Percentiles rank a stretch among this genome's conserved stretches.
phyloP scores from a whole-genome alignment of 2,888 invertebrate species.

The Polyommatus iphigenia region DNA sequence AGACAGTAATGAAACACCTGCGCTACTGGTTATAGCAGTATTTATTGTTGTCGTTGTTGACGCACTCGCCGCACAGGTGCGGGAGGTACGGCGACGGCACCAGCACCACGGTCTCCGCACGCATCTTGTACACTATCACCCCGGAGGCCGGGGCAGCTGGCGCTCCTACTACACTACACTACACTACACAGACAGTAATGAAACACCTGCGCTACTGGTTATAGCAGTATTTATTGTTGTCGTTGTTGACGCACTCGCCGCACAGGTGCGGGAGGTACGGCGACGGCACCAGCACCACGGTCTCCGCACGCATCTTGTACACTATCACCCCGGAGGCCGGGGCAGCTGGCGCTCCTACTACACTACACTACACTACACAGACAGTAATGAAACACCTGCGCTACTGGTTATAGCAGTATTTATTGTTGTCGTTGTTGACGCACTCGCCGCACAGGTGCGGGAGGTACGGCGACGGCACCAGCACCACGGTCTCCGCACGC shows the following conservation, averaged over 20 bases:
- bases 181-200: background rate
- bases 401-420: slow-evolving; percentile 36
- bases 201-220: slow-evolving; percentile 5
- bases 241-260: slow-evolving; percentile 50
- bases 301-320: slow-evolving; percentile 48
- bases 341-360: slow-evolving; percentile 48
- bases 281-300: slow-evolving; percentile 54
- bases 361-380: too few relatives aligned
- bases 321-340: slow-evolving; percentile 51
- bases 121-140: too few relatives aligned
- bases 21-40: too few relatives aligned
- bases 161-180: too few relatives aligned
- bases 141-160: too few relatives aligned
- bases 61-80: too few relatives aligned
- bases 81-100: too few relatives aligned
- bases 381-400: background rate
- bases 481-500: slow-evolving; percentile 46
- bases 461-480: slow-evolving; percentile 55
- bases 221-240: slow-evolving; percentile 39
- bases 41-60: too few relatives aligned
- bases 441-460: slow-evolving; percentile 56
- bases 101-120: too few relatives aligned
- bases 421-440: slow-evolving; percentile 40
- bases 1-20: too few relatives aligned
- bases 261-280: slow-evolving; percentile 52